Percentiles rank a stretch among this genome's conserved stretches.
These are phyloP conservation scores for Polia nebulosa DNA, from an alignment of 2,888 invertebrate species.

Conservation along the genomic window DNA sequence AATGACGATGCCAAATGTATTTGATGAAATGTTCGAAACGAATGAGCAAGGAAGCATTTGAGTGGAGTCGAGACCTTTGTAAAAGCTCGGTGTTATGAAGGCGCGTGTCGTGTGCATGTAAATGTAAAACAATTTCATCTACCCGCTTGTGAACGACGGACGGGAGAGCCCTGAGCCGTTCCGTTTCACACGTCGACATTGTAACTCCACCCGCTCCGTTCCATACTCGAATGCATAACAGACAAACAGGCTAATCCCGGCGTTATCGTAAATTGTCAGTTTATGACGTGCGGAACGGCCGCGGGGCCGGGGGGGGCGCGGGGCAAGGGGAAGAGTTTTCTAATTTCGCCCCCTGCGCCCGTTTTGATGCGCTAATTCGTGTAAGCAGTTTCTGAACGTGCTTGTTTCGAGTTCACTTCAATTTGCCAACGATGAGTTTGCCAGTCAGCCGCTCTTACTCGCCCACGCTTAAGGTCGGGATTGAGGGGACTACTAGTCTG, in stretches of 20 bases:
- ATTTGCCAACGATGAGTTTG: constrained; percentile 74
- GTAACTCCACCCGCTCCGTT: constrained; percentile 72
- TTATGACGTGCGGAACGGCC: constrained; percentile 91
- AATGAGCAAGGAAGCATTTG: constrained; percentile 69
- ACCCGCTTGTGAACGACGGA: constrained; percentile 62
- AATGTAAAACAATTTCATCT: constrained; percentile 81
- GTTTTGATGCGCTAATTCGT: constrained; percentile 91
- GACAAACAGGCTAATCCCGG: constrained; percentile 91
- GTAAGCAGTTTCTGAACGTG: constrained; percentile 91
- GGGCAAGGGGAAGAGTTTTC: constrained; percentile 84
- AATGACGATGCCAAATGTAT: constrained; percentile 71
- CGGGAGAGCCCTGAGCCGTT: constrained; percentile 67
- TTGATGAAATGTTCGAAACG: constrained; percentile 71
- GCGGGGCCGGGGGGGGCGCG: constrained; percentile 73
- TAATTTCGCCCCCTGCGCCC: constrained; percentile 89
- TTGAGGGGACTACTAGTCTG: constrained; percentile 51
- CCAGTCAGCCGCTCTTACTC: constrained; percentile 67
- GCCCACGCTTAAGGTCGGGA: constrained; percentile 68
- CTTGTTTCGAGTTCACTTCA: constrained; percentile 89
- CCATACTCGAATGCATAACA: constrained; percentile 87
- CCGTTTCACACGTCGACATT: constrained; percentile 77
- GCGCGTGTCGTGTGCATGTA: constrained; percentile 77
- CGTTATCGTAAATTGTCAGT: constrained; percentile 92
- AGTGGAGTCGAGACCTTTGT: constrained; percentile 65
- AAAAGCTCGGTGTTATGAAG: constrained; percentile 71